Conservation (phyloP, 1,140 invertebrate genomes). For the Branchinecta lynchi region DNA sequence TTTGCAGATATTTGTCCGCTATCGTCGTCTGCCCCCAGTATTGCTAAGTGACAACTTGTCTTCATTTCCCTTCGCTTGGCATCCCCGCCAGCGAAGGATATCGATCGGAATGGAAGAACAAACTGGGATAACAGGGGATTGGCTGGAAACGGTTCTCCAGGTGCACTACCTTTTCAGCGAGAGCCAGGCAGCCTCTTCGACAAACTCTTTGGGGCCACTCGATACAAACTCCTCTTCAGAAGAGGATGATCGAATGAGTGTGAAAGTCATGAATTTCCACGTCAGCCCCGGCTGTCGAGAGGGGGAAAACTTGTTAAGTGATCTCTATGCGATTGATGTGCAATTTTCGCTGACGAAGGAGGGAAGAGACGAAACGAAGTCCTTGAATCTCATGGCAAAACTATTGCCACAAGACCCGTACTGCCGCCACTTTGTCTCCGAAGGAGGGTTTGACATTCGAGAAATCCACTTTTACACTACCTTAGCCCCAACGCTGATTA, state of each 20-base stretch:
- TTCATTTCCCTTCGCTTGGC: too few species aligned
- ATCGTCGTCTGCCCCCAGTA: too few species aligned
- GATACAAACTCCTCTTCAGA: background rate
- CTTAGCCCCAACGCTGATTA: conserved; percentile 45
- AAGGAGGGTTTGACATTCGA: conserved; percentile 60
- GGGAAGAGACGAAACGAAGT: conserved; percentile 22
- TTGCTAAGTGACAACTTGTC: too few species aligned
- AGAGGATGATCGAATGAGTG: background rate
- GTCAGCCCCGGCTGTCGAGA: conserved; percentile 38
- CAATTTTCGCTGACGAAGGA: conserved; percentile 32
- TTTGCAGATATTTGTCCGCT: too few species aligned
- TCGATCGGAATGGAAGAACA: background rate
- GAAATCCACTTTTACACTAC: conserved; percentile 64
- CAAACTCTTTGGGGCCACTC: background rate
- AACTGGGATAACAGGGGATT: background rate
- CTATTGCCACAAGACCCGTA: conserved; percentile 54
- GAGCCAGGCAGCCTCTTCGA: background rate
- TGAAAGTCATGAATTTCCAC: conserved; percentile 31
- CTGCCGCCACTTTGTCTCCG: conserved; percentile 54
- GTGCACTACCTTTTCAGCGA: background rate
- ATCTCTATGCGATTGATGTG: conserved; percentile 42
- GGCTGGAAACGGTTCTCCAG: background rate
- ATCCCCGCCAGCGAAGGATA: too few species aligned
- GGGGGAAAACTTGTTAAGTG: conserved; percentile 43
- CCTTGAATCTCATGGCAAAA: conserved; percentile 47